These are phyloP conservation scores for Corythoichthys haematopterus DNA, from an alignment of 2,113 vertebrate genomes.

Conservation along the genomic window DNA sequence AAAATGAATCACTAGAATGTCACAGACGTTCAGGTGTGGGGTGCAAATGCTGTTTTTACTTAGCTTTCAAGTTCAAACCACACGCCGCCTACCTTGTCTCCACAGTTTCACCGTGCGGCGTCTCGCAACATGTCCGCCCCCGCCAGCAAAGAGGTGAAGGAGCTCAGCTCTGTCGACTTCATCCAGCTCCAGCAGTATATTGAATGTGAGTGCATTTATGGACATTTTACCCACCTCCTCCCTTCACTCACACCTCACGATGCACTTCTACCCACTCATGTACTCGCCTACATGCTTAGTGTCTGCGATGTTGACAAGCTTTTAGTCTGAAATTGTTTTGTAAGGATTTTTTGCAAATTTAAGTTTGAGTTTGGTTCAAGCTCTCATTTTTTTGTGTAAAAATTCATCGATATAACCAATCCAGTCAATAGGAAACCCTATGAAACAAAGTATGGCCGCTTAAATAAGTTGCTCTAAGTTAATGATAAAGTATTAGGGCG, in stretches of 20 bases:
- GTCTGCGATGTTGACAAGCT: constrained; percentile 39
- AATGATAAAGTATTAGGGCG: too few species aligned
- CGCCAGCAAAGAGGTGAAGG: constrained; percentile 71
- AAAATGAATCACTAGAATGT: neutral
- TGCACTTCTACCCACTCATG: constrained; percentile 41
- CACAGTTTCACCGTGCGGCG: constrained; percentile 26
- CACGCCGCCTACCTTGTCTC: constrained; percentile 50
- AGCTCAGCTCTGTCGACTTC: constrained; percentile 85
- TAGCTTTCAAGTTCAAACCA: constrained; percentile 34
- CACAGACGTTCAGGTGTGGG: neutral
- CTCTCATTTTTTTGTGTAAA: too few species aligned
- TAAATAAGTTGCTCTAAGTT: too few species aligned
- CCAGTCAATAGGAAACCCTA: too few species aligned
- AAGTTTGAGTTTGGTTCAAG: too few species aligned
- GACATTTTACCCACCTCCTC: constrained; percentile 27
- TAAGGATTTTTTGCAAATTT: too few species aligned
- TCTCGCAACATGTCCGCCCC: constrained; percentile 64
- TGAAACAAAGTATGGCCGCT: too few species aligned
- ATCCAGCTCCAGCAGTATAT: constrained; percentile 91
- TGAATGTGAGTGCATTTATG: constrained; percentile 80
- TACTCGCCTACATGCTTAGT: neutral
- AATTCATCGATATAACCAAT: too few species aligned
- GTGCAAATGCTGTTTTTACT: neutral
- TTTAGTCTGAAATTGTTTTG: constrained; percentile 21
- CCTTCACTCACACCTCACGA: constrained; percentile 42